A percentile compares a stretch with the other conserved stretches of the same genome.
phyloP scores from a whole-genome alignment of 2,113 vertebrate species.

The Hemiscyllium ocellatum region DNA sequence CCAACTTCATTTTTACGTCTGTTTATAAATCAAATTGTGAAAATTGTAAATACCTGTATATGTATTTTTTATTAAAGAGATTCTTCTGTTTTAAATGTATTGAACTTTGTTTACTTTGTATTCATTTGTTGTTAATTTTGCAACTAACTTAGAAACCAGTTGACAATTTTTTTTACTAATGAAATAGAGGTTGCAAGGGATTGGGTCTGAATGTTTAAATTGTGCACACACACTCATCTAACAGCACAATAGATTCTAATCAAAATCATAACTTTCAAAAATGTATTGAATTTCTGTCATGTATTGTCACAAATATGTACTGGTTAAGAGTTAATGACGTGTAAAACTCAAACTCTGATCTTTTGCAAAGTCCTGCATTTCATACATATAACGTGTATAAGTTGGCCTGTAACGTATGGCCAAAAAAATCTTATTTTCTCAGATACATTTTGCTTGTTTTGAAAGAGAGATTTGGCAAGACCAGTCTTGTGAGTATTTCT shows the following conservation, averaged over 20 bases:
- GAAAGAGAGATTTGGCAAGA: no score
- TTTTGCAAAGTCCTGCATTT: no score
- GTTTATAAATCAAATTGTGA: background rate
- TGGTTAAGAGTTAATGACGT: no score
- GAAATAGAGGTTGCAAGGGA: background rate
- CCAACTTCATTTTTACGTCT: background rate
- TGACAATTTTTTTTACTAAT: background rate
- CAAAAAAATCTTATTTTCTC: no score
- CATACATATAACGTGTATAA: no score
- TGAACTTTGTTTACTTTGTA: background rate
- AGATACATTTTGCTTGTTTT: no score
- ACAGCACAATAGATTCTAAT: background rate
- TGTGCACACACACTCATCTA: background rate
- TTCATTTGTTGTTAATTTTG: background rate
- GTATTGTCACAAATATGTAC: background rate
- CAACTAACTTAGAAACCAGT: background rate
- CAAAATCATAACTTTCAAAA: background rate
- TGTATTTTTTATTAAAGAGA: constrained; percentile 4
- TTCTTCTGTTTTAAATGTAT: constrained; percentile 12
- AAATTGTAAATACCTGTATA: constrained; percentile 13
- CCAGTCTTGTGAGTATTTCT: no score
- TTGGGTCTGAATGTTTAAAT: background rate
- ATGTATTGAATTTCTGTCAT: background rate
- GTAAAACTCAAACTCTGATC: no score
- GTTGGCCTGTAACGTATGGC: no score